Evolutionary conservation across 2,888 invertebrate genomes (phyloP), one percentile per base, ranked within the genome.

Genomic region (Apomyelois bistriatella): DNA sequence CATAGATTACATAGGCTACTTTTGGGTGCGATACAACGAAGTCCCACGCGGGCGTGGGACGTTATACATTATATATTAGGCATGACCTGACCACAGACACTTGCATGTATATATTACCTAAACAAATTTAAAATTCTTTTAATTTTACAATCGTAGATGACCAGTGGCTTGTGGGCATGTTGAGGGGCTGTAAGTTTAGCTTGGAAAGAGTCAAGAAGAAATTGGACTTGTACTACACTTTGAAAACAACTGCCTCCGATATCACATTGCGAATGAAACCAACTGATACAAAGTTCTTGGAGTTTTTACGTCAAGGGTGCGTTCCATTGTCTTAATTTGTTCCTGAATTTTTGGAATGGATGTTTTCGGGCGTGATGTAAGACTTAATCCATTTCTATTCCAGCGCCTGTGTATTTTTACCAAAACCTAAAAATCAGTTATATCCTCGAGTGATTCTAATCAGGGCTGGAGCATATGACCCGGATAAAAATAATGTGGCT

Each of bases 221-320:
- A 64, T 43, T 93, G 22, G 93, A 93, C 56, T 79, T 91, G 58
- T 94, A 92, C 67, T 93, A 93, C 66, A 92, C 93, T 2, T 70
- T 92, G 65, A 89, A 92, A 37, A 91, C 91, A 0, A 91, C 91
- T 8, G 88, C 93, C 1, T 91, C 94, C 0, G 93, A 94, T 46
- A 79, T 93, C 28, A 92, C 93, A 16, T 70, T 81, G 17, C 68
- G 89, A 54, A 78, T 91, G 40, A 91, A 86, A 58, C 91, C 92
- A 0, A 79, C 83, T 3, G 80, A 84, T 51, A 66, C 82, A 0
- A 82, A 83, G 41, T 87, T 91, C 61, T 65, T 90, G 13, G 81
- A 88, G 2, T 83, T 92, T 61, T 76, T 92, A 16, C 82, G 76
- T 68, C 56, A 85, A 36, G 92, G 92, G 92, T 92, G 72, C 65